Conservation (phyloP, 2,113 vertebrate genomes). For the Grantiella picta region DNA sequence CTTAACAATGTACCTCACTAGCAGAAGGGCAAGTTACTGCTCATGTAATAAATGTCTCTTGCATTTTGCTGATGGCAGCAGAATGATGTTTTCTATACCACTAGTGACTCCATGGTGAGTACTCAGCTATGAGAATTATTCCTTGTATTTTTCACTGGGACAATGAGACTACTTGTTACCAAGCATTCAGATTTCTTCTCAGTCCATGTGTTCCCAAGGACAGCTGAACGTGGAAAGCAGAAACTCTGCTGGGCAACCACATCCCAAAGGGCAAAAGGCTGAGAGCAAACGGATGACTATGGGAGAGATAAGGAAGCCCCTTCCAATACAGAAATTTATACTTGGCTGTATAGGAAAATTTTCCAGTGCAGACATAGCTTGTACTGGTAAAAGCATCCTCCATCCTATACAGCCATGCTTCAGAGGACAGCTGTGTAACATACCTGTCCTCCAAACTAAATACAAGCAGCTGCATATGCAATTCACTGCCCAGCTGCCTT, state of each 20-base stretch:
- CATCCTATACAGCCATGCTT: not conserved
- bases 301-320: not conserved
- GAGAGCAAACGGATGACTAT: not conserved
- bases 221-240: not conserved
- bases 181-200: not conserved
- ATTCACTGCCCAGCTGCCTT: not conserved
- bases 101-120: not conserved
- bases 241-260: not conserved
- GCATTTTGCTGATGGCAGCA: not conserved
- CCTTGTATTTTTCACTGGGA: not conserved
- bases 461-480: not conserved
- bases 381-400: not conserved
- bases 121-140: not conserved
- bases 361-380: not conserved
- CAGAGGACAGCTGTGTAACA: not conserved
- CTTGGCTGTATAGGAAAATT: not conserved
- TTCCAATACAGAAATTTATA: not conserved
- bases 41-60: not conserved
- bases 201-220: not conserved
- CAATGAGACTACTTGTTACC: not conserved
- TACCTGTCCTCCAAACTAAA: not conserved
- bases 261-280: not conserved
- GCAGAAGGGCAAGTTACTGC: not conserved
- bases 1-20: not conserved
- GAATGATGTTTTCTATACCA: not conserved